A percentile compares a stretch with the other conserved stretches of the same genome.
phyloP scores from a whole-genome alignment of 2,113 vertebrate species.

The Rhagologus leucostigma region DNA sequence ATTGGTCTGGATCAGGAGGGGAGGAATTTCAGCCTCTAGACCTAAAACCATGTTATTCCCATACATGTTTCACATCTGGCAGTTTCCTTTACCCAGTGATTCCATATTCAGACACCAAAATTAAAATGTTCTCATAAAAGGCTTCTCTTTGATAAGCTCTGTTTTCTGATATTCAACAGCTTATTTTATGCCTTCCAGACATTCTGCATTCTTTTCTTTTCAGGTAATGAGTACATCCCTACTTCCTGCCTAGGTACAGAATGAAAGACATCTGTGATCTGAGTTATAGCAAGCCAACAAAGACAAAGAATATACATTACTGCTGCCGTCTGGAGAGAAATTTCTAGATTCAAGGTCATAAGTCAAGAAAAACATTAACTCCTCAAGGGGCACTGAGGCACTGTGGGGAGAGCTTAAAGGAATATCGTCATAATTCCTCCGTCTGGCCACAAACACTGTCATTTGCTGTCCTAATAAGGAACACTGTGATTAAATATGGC shows the following conservation, averaged over 20 bases:
- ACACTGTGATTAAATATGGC: not conserved
- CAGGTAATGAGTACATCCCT: not conserved
- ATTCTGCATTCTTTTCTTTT: not conserved
- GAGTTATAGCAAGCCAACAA: not conserved
- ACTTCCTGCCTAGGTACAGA: not conserved
- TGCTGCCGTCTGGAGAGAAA: not conserved
- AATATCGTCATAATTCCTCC: not conserved
- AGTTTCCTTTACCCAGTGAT: not conserved
- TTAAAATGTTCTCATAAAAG: not conserved
- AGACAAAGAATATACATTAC: not conserved
- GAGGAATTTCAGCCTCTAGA: not conserved
- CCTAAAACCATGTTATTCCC: not conserved
- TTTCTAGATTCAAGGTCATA: not conserved
- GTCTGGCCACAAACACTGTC: not conserved
- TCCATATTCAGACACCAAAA: not conserved
- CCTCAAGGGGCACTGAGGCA: not conserved
- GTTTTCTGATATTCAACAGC: not conserved
- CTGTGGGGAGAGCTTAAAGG: not conserved
- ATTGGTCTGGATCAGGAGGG: not conserved
- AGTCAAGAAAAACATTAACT: not conserved
- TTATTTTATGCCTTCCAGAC: not conserved
- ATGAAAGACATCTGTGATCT: not conserved
- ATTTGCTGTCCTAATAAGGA: slow-evolving; percentile 6
- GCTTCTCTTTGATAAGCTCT: not conserved
- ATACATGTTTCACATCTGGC: not conserved